Conservation (phyloP, 2,113 vertebrate genomes). For the Phylloscopus trochilus region DNA sequence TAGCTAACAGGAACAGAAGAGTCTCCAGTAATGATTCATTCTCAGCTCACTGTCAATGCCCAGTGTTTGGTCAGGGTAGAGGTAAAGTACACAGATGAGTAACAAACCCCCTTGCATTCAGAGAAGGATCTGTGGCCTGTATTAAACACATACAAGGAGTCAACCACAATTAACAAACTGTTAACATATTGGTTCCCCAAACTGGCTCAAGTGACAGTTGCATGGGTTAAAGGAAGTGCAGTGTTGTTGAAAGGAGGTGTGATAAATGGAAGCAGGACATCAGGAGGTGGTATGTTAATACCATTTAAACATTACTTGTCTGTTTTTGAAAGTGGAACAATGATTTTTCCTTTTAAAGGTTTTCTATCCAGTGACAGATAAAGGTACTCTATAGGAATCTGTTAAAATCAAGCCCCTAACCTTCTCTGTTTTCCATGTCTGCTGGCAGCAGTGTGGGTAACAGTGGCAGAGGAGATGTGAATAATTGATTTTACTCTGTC, state of each 20-base stretch:
- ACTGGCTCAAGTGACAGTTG: background rate
- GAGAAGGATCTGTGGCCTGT: background rate
- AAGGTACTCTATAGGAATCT: background rate
- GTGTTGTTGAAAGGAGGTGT: background rate
- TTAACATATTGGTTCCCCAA: background rate
- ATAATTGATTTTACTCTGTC: slow-evolving; percentile 70
- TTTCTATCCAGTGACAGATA: background rate
- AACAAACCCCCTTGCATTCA: background rate
- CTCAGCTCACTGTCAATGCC: background rate
- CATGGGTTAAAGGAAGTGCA: background rate
- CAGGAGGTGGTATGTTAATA: background rate
- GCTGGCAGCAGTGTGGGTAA: slow-evolving; percentile 26
- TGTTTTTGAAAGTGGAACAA: background rate
- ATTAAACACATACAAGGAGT: background rate
- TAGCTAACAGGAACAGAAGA: background rate
- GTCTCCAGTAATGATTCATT: background rate
- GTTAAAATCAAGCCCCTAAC: slow-evolving; percentile 53
- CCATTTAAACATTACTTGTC: background rate
- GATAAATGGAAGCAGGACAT: background rate
- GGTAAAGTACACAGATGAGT: background rate
- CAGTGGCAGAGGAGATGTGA: slow-evolving; percentile 42
- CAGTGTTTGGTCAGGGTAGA: background rate
- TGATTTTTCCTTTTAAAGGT: slow-evolving; percentile 32
- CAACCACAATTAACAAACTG: background rate
- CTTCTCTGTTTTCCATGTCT: slow-evolving; percentile 27